phyloP scores from a whole-genome alignment of 2,888 invertebrate genomes.

The Lasioglossum malachurum region DNA sequence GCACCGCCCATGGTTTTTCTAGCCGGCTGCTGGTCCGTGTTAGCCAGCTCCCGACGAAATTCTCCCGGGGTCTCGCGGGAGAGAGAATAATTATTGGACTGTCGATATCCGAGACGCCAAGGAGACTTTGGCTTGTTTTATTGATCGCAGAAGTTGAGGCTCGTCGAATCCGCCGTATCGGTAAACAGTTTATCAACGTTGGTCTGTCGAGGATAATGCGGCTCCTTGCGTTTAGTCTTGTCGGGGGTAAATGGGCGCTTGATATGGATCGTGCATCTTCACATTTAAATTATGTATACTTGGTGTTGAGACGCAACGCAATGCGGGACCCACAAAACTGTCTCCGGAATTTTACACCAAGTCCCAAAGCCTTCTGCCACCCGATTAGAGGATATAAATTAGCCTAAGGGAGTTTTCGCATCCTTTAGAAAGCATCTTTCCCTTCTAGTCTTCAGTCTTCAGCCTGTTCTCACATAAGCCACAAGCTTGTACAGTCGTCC shows the following conservation, averaged over 20 bases:
- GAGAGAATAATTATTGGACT: conserved; percentile 12
- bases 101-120: conserved; percentile 1
- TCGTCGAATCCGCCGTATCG: neutral
- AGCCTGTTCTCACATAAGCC: too few relatives aligned
- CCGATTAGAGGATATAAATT: too few relatives aligned
- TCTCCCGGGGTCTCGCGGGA: neutral
- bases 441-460: too few relatives aligned
- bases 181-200: conserved; percentile 13
- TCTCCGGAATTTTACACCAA: too few relatives aligned
- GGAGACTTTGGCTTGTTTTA: neutral
- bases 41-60: neutral
- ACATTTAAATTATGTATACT: neutral
- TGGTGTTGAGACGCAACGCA: too few relatives aligned
- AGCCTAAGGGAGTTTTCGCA: too few relatives aligned
- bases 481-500: too few relatives aligned
- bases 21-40: neutral
- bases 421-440: too few relatives aligned
- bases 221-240: neutral
- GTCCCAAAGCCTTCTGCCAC: too few relatives aligned
- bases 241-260: neutral
- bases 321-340: too few relatives aligned
- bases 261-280: neutral
- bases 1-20: neutral
- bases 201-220: neutral
- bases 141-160: neutral